phyloP scores from a whole-genome alignment of 2,113 vertebrate species.

The Dasyurus viverrinus region DNA sequence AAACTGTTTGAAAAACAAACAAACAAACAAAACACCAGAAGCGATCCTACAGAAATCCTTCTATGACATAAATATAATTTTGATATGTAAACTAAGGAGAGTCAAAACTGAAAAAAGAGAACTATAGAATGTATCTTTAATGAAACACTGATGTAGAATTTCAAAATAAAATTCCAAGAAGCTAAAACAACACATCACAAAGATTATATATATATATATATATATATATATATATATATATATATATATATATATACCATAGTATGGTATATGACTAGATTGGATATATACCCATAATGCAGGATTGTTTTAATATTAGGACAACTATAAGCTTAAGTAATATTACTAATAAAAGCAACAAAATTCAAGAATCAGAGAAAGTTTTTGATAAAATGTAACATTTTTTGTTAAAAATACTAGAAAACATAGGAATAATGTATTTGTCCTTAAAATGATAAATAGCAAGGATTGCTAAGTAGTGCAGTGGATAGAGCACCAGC shows the following conservation, averaged over 20 bases:
- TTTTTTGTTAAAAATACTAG: too few relatives aligned
- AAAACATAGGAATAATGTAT: too few relatives aligned
- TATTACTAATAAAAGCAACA: neutral
- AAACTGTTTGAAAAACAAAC: neutral
- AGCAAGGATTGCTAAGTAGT: too few relatives aligned
- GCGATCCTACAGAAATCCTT: neutral
- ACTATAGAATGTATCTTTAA: neutral
- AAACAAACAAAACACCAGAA: neutral
- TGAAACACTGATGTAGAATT: neutral
- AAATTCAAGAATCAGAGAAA: neutral
- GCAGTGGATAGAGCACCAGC: too few relatives aligned
- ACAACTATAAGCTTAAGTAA: neutral
- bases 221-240: too few relatives aligned
- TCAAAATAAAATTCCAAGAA: neutral
- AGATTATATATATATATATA: too few relatives aligned
- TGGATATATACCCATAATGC: too few relatives aligned
- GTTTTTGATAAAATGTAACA: too few relatives aligned
- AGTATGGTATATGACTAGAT: too few relatives aligned
- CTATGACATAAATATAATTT: neutral
- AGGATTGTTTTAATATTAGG: neutral
- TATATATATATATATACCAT: too few relatives aligned
- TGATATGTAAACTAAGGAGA: neutral
- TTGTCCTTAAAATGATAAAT: too few relatives aligned
- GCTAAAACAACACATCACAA: neutral
- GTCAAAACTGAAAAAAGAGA: neutral